Evolutionary conservation across 2,113 vertebrate genomes (phyloP).

Genomic region (Crotalus helleri): DNA sequence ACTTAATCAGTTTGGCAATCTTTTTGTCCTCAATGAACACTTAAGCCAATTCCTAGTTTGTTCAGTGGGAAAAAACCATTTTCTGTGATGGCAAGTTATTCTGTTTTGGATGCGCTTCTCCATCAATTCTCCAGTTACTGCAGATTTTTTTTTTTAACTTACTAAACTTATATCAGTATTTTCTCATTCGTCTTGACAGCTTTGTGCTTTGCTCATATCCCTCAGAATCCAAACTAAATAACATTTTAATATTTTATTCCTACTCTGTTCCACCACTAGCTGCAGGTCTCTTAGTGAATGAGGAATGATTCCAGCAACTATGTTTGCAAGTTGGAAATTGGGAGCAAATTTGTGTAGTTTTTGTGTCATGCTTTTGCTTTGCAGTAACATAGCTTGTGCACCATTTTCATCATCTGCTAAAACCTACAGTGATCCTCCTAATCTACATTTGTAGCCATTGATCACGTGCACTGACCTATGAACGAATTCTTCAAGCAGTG

Average conservation of each 20-base stretch:
- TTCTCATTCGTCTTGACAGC: neutral
- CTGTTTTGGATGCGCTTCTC: neutral
- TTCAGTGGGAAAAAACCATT: neutral
- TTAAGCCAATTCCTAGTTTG: neutral
- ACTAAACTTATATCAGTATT: neutral
- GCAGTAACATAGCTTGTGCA: neutral
- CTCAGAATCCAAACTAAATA: neutral
- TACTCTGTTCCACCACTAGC: neutral
- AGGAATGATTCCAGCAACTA: neutral
- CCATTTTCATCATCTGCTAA: neutral
- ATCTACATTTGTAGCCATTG: neutral
- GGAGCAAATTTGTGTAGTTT: neutral
- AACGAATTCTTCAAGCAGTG: neutral
- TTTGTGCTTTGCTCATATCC: neutral
- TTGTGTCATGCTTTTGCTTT: neutral
- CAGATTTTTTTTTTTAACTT: neutral
- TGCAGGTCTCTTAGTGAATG: neutral
- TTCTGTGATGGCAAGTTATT: neutral
- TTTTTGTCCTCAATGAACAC: neutral
- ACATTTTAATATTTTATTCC: neutral
- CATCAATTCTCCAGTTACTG: neutral
- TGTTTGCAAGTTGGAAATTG: neutral
- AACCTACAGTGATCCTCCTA: neutral
- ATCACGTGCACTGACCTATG: neutral
- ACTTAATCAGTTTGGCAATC: neutral